A percentile compares a stretch with the other conserved stretches of the same genome.
Conservation (phyloP, 92 coral and sea anemone genomes). For the Epizoanthus fatuus region DNA sequence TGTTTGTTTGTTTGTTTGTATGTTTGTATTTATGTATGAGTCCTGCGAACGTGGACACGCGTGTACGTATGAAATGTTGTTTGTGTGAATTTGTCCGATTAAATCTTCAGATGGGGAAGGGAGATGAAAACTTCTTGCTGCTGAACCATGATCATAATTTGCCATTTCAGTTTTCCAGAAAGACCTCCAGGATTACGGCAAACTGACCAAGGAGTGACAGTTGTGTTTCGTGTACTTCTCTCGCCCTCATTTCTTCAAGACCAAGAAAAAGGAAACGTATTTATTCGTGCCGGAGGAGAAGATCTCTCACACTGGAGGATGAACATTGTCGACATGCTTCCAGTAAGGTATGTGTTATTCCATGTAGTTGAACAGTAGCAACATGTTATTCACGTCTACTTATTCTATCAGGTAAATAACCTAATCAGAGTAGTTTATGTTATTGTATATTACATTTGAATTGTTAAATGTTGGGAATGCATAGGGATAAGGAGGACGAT, state of each 20-base stretch:
- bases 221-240: background rate
- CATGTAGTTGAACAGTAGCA: background rate
- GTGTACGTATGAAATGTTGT: no score
- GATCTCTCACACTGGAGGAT: background rate
- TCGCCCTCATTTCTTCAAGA: conserved; percentile 10
- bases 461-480: no score
- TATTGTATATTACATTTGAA: no score
- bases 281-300: conserved; percentile 6
- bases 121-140: background rate
- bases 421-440: no score
- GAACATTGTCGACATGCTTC: background rate
- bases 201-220: background rate
- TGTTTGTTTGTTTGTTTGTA: no score
- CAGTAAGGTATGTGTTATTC: background rate
- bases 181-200: background rate
- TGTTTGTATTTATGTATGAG: no score
- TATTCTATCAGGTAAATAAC: no score
- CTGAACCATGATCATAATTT: background rate
- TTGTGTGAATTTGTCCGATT: no score
- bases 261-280: background rate
- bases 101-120: background rate
- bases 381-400: background rate
- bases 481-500: no score
- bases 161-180: background rate
- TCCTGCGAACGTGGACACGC: no score